Percentiles rank a stretch among this genome's conserved stretches.
These are phyloP conservation scores for Cyrtodaria siliqua DNA, from an alignment of 2,888 invertebrate species.

Conservation along the genomic window DNA sequence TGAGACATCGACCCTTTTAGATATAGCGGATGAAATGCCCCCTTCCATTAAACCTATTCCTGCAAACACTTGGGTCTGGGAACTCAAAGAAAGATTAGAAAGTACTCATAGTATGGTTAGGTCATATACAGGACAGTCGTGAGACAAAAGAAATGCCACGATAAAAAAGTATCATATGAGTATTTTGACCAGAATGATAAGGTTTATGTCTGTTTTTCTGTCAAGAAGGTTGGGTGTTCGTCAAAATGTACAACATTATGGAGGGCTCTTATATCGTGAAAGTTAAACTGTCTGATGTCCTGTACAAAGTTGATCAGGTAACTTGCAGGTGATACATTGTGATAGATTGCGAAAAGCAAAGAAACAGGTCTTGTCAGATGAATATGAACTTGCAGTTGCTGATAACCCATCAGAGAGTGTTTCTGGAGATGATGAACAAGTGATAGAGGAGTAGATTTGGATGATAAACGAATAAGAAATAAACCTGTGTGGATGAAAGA, in stretches of 20 bases:
- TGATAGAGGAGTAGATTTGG: background rate
- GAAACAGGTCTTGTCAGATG: background rate
- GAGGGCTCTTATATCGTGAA: background rate
- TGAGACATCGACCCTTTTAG: too few relatives aligned
- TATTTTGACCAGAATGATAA: background rate
- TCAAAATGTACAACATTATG: background rate
- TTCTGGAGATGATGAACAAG: background rate
- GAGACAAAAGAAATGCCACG: background rate
- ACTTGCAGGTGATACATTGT: background rate
- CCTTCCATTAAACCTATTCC: conserved; percentile 16
- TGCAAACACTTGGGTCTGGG: conserved; percentile 38
- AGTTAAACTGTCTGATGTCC: background rate
- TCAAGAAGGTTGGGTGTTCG: background rate
- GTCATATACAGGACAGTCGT: background rate
- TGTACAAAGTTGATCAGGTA: background rate
- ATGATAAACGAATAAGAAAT: background rate
- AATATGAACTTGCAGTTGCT: background rate
- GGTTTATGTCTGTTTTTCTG: background rate
- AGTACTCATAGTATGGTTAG: conserved; percentile 1
- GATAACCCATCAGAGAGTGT: background rate
- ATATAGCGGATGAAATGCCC: conserved; percentile 28
- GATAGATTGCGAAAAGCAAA: background rate
- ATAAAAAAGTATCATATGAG: background rate
- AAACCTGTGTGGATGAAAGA: background rate
- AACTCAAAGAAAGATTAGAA: conserved; percentile 33